Conservation (phyloP, 2,797 vertebrate species). For the Thaleichthys pacificus region DNA sequence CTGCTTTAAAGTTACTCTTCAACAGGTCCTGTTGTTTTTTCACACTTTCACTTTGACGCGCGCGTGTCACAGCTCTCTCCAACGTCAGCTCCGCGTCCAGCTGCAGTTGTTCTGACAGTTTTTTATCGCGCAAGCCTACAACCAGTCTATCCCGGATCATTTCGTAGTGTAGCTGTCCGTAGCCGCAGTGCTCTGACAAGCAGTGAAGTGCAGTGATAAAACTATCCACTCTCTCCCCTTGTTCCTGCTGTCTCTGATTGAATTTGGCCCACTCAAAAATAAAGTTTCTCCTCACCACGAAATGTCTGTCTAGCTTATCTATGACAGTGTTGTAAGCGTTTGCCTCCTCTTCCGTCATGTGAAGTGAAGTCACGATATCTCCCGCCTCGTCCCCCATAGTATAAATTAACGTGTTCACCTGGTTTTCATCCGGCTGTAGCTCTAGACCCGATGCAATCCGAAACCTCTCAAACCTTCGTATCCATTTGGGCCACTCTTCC, state of each 20-base stretch:
- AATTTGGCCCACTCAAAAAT: constrained; percentile 20
- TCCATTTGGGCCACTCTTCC: constrained; percentile 73
- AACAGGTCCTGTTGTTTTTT: constrained; percentile 12
- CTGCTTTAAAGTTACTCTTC: constrained; percentile 12
- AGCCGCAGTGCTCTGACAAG: constrained; percentile 17
- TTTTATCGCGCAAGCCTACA: constrained; percentile 10
- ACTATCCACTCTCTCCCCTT: constrained; percentile 16
- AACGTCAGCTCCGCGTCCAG: constrained; percentile 7
- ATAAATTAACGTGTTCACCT: constrained; percentile 76
- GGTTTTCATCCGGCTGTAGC: constrained; percentile 59
- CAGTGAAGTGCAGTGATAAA: constrained; percentile 28
- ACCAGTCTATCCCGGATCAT: constrained; percentile 13
- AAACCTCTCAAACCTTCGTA: constrained; percentile 72
- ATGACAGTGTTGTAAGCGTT: background rate
- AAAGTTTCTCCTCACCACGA: constrained; percentile 11
- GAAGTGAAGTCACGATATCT: constrained; percentile 75
- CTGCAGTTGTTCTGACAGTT: constrained; percentile 16
- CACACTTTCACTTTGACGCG: constrained; percentile 2
- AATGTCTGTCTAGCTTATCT: constrained; percentile 4
- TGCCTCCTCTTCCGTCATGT: constrained; percentile 70
- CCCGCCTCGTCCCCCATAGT: constrained; percentile 66
- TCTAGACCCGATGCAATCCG: constrained; percentile 64
- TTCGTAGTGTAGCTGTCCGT: constrained; percentile 16
- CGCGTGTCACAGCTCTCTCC: constrained; percentile 1
- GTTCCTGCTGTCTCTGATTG: constrained; percentile 16